Evolutionary conservation across 2,113 vertebrate genomes (phyloP).

Genomic region (Pseudopipra pipra): DNA sequence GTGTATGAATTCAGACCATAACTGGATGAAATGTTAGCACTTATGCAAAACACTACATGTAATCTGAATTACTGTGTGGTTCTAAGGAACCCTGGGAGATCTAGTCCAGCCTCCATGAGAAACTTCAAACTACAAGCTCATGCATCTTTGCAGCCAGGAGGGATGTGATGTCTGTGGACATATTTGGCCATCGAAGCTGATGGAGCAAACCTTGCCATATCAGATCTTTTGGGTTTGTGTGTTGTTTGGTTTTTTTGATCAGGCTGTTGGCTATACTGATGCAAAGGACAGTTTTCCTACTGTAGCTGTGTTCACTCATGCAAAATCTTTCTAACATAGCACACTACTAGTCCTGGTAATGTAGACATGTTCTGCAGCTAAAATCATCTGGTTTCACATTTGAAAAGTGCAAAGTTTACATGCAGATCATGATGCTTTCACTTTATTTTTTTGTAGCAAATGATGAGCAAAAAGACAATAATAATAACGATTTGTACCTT

Average conservation of each 20-base stretch:
- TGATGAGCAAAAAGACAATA: neutral
- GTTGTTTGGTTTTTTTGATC: neutral
- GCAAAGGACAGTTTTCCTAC: neutral
- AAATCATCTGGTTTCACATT: neutral
- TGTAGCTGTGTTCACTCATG: neutral
- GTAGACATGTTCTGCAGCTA: neutral
- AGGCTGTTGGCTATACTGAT: neutral
- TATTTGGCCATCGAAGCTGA: neutral
- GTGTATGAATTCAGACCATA: neutral
- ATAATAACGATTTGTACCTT: neutral
- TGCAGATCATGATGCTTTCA: neutral
- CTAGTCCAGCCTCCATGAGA: neutral
- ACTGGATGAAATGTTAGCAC: neutral
- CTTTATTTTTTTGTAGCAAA: neutral
- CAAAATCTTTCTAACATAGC: neutral
- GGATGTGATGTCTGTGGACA: neutral
- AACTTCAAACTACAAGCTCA: neutral
- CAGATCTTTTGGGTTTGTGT: neutral
- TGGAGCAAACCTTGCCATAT: neutral
- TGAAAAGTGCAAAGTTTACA: neutral
- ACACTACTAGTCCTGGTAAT: neutral
- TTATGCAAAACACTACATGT: neutral
- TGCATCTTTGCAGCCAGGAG: neutral
- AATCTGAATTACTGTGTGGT: neutral
- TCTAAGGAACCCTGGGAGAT: neutral